Percentiles rank a stretch among this genome's conserved stretches.
Evolutionary conservation across 2,888 invertebrate species (phyloP).

Genomic region (Oxyteleia sp.): DNA sequence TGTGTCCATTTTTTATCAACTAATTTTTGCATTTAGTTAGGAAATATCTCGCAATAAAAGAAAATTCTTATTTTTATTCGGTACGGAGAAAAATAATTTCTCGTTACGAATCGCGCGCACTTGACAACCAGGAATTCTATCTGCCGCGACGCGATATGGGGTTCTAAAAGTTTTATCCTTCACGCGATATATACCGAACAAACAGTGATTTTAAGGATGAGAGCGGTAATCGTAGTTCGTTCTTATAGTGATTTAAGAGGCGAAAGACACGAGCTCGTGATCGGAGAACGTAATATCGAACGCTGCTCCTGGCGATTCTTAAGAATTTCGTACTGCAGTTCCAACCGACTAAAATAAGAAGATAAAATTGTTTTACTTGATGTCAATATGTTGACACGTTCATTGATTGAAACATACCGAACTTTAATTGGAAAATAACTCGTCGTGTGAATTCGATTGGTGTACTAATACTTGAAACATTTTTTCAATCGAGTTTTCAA

Average conservation of each 20-base stretch:
- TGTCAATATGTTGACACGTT: constrained; percentile 52
- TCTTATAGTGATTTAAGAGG: constrained; percentile 69
- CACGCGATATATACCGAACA: constrained; percentile 53
- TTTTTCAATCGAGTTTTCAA: too few relatives aligned
- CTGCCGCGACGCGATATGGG: constrained; percentile 21
- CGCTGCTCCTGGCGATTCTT: constrained; percentile 49
- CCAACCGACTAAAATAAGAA: constrained; percentile 33
- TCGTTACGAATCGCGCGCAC: constrained; percentile 18
- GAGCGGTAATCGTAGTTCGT: constrained; percentile 59
- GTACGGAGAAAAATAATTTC: constrained; percentile 20
- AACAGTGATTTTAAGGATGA: constrained; percentile 68
- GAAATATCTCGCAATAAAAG: background rate
- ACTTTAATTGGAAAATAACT: constrained; percentile 49
- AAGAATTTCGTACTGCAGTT: constrained; percentile 38
- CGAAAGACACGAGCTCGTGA: constrained; percentile 70
- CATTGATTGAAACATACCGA: constrained; percentile 48
- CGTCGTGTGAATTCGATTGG: background rate
- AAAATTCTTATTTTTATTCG: constrained; percentile 9
- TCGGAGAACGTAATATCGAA: constrained; percentile 60
- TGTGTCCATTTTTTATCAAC: background rate
- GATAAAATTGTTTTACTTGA: constrained; percentile 50
- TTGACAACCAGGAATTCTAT: constrained; percentile 22
- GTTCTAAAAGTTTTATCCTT: constrained; percentile 56
- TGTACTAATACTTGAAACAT: background rate
- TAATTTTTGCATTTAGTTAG: background rate